Evolutionary conservation across 2,113 vertebrate species (phyloP), one percentile per base, ranked within the genome.

Genomic region (Desmodus rotundus): DNA sequence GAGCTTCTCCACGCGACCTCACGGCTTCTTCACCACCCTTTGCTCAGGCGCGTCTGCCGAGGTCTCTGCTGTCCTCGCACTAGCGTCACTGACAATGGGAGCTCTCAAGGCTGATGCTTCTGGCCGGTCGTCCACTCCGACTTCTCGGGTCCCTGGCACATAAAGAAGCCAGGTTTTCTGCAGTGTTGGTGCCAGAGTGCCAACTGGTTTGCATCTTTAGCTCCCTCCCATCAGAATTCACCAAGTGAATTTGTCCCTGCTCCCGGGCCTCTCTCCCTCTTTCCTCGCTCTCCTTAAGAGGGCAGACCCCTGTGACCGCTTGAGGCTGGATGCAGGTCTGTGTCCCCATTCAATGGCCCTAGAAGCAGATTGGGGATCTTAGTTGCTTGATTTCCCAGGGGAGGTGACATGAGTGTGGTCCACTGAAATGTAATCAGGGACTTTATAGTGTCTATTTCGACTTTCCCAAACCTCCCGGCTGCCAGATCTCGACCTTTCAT

Each of bases 361-460:
- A 28, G 43, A 82, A 93, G 65, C 94, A 92, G 96, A 95, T 38
- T 81, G 87, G 80, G 70, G 87, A 90, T 87, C 94, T 94, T 43
- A 36, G 92, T 73, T 78, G 68, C 80, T 87, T 97, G 85, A 97
- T 96, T 96, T 97, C 97, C 96, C 92, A 15, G 6, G 94, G 84
- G 94, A 95, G 65, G 81, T 17, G 24, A 67, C 58, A n/a, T 84
- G 76, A 93, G 43, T 77, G 95, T 89, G 90, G 78, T 36, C 83
- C 50, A 72, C 82, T 74, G 92, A 68, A 84, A 73, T 87, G 95
- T 85, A 81, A 95, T 95, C 90, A 83, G 94, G 52, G 47, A 33
- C 92, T 94, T 89, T 5, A 5, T 17, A 17, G 80, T 61, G 65
- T 91, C 93, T 96, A 4, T 96, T 83, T 87, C 1, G 6, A 76